Base-by-base conservation (phyloP, 2,113 vertebrate genomes). In the Oncorhynchus mykiss region DNA sequence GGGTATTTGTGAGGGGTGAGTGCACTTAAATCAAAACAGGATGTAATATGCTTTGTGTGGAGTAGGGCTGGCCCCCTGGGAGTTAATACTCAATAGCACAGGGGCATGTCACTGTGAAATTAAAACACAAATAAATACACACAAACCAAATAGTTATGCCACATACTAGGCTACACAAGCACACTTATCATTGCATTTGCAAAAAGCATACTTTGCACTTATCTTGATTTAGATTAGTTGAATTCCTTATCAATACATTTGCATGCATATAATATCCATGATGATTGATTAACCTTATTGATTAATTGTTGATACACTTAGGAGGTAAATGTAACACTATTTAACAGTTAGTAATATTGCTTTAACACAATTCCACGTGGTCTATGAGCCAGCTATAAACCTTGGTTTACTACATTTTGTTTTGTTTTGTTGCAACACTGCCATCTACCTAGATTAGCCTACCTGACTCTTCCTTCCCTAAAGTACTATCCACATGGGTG, bases 1-100 rank as follows among this genome's bases (percentile, higher is more conserved):
- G 82, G 76, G 84, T 88, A 87, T 89, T 87, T 85, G 85, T 88
- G 85, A 85, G 48, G 79, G 84, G 88, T 88, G 90, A 86, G 83
- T 82, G 81, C 74, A 75, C 90, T 90, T 90, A 88, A 91, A 92
- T 89, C 88, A 91, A 89, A 90, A 80, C 82, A 86, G 82, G 84
- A 85, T 85, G 85, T 86, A 91, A 88, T 91, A 88, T 85, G 86
- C 85, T 81, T 79, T 82, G 87, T 79, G 74, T 80, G 82, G 78
- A 80, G 81, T 79, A 73, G 76, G 59, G 75, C 77, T 81, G 82
- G 84, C 78, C 75, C 80, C 62, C 25, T 65, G 85, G 83, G 79
- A 82, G 84, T 87, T 81, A 87, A 87, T 81, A 65, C 78, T 78
- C 71, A 67, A 89, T 87, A 87, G 85, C 84, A 83, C 83, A 88